Evolutionary conservation across 2,113 vertebrate genomes (phyloP).

Genomic region (Varanus salvator): DNA sequence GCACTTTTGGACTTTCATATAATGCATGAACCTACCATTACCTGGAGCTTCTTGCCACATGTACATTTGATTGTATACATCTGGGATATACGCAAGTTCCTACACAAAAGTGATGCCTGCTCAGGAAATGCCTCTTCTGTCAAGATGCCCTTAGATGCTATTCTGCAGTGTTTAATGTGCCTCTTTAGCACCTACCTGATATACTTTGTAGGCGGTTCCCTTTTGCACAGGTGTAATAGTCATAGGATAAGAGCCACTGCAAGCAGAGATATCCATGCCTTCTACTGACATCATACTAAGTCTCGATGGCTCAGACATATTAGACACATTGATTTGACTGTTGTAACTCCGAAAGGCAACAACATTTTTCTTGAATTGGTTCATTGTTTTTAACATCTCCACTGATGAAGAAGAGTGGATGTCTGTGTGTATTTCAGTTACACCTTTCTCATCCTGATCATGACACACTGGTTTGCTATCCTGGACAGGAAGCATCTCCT

Average conservation of each 20-base stretch:
- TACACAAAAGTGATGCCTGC: background rate
- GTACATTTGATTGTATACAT: background rate
- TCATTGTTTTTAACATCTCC: conserved; percentile 68
- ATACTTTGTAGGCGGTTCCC: conserved; percentile 55
- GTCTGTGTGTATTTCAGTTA: conserved; percentile 17
- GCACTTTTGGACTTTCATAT: background rate
- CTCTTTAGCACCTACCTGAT: conserved; percentile 70
- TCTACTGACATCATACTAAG: conserved; percentile 85
- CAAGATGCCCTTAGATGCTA: background rate
- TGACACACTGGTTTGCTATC: background rate
- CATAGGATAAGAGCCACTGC: conserved; percentile 77
- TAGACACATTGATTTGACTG: conserved; percentile 90
- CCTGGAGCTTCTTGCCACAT: background rate
- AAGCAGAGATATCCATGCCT: conserved; percentile 82
- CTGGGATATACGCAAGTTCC: background rate
- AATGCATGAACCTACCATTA: background rate
- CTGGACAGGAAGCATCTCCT: conserved; percentile 21
- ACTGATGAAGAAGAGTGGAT: conserved; percentile 57
- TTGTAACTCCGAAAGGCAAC: conserved; percentile 94
- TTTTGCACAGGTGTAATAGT: conserved; percentile 86
- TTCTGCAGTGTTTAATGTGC: background rate
- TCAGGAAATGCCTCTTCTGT: background rate
- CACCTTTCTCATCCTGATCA: background rate
- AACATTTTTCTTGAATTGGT: conserved; percentile 81
- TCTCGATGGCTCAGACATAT: conserved; percentile 82